Evolutionary conservation across 23 tunicate species (phyloP).

Genomic region (Ascidia mentula): DNA sequence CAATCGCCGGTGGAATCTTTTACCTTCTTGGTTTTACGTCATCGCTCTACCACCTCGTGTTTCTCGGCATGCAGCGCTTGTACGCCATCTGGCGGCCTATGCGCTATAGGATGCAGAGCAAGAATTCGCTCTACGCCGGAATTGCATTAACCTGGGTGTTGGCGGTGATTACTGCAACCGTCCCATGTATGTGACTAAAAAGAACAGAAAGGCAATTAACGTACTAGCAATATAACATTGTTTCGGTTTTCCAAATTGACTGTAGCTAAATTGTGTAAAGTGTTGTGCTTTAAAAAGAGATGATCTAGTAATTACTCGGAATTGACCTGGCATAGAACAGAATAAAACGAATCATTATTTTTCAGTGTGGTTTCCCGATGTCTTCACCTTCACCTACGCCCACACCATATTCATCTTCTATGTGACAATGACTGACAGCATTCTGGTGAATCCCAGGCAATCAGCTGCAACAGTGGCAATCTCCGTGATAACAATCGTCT

Average conservation of each 20-base stretch:
- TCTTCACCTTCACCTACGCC: background rate
- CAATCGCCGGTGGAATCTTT: conserved; percentile 34
- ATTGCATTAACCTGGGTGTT: conserved; percentile 18
- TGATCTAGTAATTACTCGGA: too few relatives aligned
- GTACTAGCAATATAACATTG: background rate
- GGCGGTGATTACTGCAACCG: conserved; percentile 19
- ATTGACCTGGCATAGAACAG: too few relatives aligned
- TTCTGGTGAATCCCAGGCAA: background rate
- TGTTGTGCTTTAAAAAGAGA: too few relatives aligned
- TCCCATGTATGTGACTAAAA: conserved; percentile 44
- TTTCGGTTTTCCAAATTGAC: too few relatives aligned
- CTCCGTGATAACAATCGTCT: background rate
- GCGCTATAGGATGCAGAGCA: conserved; percentile 6
- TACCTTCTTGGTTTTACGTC: conserved; percentile 35
- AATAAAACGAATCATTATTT: too few relatives aligned
- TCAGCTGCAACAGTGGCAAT: background rate
- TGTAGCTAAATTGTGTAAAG: too few relatives aligned
- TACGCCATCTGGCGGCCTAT: conserved; percentile 33
- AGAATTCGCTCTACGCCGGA: background rate
- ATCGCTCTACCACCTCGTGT: conserved; percentile 41
- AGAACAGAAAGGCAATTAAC: background rate
- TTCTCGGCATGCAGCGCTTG: conserved; percentile 20
- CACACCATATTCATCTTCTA: background rate
- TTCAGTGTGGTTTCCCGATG: background rate
- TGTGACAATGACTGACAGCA: background rate